Conservation (phyloP, 1,140 invertebrate genomes). For the Antheraea pernyi region DNA sequence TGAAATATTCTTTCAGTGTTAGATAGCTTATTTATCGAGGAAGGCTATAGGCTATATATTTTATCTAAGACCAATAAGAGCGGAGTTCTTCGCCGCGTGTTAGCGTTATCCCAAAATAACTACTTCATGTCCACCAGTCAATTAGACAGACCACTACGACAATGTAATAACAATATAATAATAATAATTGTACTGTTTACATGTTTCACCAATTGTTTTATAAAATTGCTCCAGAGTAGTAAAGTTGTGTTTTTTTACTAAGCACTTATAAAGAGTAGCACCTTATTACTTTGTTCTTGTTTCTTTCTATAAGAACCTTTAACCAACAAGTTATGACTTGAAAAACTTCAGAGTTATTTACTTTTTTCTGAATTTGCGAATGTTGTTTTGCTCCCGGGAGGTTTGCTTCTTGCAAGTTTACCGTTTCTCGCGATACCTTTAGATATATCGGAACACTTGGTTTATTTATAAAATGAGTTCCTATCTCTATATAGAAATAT, state of each 20-base stretch:
- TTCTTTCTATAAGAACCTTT: slow-evolving; percentile 43
- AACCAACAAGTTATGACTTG: slow-evolving; percentile 40
- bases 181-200: too few relatives aligned
- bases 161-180: too few relatives aligned
- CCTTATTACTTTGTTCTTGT: slow-evolving; percentile 1
- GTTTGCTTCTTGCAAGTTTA: slow-evolving; percentile 29
- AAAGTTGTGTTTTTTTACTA: not conserved
- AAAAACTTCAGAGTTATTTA: slow-evolving; percentile 39
- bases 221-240: not conserved
- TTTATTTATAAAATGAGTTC: slow-evolving; percentile 30
- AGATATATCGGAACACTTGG: slow-evolving; percentile 35
- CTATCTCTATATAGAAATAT: slow-evolving; percentile 15
- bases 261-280: not conserved
- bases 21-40: too few relatives aligned
- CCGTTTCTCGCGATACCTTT: slow-evolving; percentile 35
- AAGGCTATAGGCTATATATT: too few relatives aligned
- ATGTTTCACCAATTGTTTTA: too few relatives aligned
- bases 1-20: too few relatives aligned
- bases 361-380: slow-evolving; percentile 41
- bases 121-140: too few relatives aligned
- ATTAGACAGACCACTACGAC: too few relatives aligned
- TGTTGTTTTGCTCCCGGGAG: slow-evolving; percentile 36
- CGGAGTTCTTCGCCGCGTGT: too few relatives aligned
- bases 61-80: too few relatives aligned
- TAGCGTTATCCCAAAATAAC: too few relatives aligned